These are phyloP conservation scores for Pelmatolapia mariae DNA, from an alignment of 2,113 vertebrate genomes.

Conservation along the genomic window DNA sequence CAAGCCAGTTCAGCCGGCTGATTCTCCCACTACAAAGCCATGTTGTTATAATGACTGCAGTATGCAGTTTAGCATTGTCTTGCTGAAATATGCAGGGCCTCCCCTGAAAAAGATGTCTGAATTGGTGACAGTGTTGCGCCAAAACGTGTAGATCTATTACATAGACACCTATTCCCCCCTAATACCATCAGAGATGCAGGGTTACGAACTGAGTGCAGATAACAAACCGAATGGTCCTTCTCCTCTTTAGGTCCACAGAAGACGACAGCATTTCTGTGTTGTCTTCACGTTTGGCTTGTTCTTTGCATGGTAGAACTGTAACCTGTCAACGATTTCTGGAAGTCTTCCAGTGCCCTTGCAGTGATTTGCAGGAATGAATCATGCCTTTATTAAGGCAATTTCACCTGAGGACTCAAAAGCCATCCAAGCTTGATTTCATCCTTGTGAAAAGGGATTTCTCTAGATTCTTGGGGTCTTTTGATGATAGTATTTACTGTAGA, in stretches of 20 bases:
- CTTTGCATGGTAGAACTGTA: not conserved
- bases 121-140: not conserved
- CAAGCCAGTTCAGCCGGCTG: not conserved
- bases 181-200: not conserved
- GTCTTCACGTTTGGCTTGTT: not conserved
- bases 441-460: not conserved
- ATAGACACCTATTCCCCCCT: not conserved
- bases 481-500: not conserved
- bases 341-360: not conserved
- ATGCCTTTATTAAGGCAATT: not conserved
- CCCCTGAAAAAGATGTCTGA: not conserved
- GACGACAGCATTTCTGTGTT: not conserved
- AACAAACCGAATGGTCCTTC: not conserved
- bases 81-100: not conserved
- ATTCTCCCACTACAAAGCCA: not conserved
- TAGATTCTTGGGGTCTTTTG: not conserved
- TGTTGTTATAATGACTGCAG: not conserved
- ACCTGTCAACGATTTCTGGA: not conserved
- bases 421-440: not conserved
- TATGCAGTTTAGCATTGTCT: not conserved
- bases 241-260: not conserved
- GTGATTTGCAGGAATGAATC: not conserved
- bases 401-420: not conserved
- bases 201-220: not conserved
- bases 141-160: not conserved